A percentile compares a stretch with the other conserved stretches of the same genome.
Evolutionary conservation across 2,797 vertebrate genomes (phyloP).

Genomic region (Notoglanidium macrostoma): DNA sequence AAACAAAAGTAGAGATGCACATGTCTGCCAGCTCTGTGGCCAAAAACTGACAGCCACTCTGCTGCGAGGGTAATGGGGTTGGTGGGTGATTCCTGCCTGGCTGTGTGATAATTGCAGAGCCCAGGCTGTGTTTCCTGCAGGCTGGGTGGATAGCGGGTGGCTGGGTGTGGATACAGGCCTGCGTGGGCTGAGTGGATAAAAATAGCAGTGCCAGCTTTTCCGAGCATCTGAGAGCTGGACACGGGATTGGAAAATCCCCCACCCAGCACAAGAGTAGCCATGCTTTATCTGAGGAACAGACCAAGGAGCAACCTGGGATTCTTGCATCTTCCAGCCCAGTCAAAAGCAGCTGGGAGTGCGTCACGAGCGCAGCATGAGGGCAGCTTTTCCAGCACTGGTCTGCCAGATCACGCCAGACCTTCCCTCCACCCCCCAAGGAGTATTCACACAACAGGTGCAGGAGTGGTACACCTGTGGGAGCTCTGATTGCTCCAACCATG

Average conservation of each 20-base stretch:
- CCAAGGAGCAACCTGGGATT: conserved; percentile 72
- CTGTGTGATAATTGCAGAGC: conserved; percentile 77
- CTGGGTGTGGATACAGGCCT: conserved; percentile 68
- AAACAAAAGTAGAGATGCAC: neutral
- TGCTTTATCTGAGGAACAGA: conserved; percentile 55
- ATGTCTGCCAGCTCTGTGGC: conserved; percentile 15
- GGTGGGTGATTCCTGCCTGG: conserved; percentile 78
- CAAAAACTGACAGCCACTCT: conserved; percentile 44
- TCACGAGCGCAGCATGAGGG: conserved; percentile 57
- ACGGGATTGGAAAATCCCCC: conserved; percentile 80
- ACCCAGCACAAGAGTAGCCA: conserved; percentile 67
- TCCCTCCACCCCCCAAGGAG: conserved; percentile 66
- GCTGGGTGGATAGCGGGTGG: conserved; percentile 64
- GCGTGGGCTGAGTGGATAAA: conserved; percentile 72
- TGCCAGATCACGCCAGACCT: conserved; percentile 44
- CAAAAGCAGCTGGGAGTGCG: conserved; percentile 59
- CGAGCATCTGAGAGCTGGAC: conserved; percentile 78
- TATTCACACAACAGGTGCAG: conserved; percentile 81
- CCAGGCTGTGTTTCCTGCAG: conserved; percentile 64
- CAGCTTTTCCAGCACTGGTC: conserved; percentile 42
- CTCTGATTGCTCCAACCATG: conserved; percentile 64
- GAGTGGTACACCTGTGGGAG: conserved; percentile 76
- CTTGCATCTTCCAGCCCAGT: conserved; percentile 67
- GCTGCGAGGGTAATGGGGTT: conserved; percentile 71
- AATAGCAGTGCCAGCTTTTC: conserved; percentile 79